Evolutionary conservation across 2,888 invertebrate species (phyloP).

Genomic region (Harmothoe impar): DNA sequence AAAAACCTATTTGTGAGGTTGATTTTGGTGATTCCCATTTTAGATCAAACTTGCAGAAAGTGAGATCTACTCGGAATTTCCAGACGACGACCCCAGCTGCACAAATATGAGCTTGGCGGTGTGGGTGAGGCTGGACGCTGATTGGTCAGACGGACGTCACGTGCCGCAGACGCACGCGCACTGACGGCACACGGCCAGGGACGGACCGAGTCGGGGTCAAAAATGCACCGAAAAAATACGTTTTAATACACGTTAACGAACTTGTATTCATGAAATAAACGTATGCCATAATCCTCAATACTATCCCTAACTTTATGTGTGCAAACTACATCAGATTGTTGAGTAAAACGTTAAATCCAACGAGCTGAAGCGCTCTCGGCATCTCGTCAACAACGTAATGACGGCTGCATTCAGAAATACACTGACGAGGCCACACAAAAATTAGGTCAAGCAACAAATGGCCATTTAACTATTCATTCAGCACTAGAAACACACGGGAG

Average conservation of each 20-base stretch:
- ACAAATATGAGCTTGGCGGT: slow-evolving; percentile 67
- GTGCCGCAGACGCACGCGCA: slow-evolving; percentile 30
- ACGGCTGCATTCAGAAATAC: no score
- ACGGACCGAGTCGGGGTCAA: neutral
- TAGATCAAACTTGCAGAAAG: neutral
- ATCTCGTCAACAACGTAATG: no score
- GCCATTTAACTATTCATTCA: no score
- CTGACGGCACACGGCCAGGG: neutral
- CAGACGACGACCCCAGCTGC: neutral
- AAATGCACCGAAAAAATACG: neutral
- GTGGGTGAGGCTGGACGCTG: slow-evolving; percentile 44
- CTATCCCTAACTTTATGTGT: neutral
- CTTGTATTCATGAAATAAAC: neutral
- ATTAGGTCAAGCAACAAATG: no score
- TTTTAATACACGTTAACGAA: neutral
- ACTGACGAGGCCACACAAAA: no score
- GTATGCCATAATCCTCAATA: neutral
- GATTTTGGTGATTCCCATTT: slow-evolving; percentile 35
- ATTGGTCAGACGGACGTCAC: neutral
- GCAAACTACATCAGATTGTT: no score
- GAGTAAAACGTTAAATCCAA: no score
- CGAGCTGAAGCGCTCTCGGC: no score
- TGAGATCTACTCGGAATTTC: neutral
- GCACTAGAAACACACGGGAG: no score
- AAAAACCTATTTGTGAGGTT: neutral